Conservation (phyloP, 1,140 invertebrate species). For the Hycleus phaleratus region DNA sequence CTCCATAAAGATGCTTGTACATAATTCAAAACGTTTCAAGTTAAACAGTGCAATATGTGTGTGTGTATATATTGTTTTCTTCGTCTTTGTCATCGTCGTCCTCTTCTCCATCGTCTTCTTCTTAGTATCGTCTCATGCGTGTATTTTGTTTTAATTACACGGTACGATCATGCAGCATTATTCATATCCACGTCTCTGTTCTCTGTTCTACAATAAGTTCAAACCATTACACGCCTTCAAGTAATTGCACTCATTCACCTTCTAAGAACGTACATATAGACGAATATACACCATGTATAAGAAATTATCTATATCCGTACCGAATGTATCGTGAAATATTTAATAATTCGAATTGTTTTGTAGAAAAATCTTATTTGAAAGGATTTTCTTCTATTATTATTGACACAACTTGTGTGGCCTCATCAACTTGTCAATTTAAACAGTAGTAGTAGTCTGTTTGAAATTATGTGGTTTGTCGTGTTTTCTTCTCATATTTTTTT, state of each 20-base stretch:
- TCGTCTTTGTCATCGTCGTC: too few species aligned
- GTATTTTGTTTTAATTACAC: slow-evolving; percentile 35
- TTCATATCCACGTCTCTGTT: slow-evolving; percentile 29
- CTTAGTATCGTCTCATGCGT: slow-evolving; percentile 19
- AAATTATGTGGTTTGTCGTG: too few species aligned
- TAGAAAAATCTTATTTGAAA: not conserved
- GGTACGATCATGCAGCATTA: slow-evolving; percentile 30
- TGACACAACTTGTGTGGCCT: not conserved
- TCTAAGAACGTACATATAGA: slow-evolving; percentile 16
- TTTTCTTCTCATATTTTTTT: too few species aligned
- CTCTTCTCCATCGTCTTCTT: too few species aligned
- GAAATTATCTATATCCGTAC: slow-evolving; percentile 10
- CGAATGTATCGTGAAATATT: slow-evolving; percentile 17
- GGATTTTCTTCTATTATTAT: not conserved
- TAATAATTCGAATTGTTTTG: not conserved
- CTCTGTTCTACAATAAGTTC: slow-evolving; percentile 30
- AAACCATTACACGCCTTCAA: slow-evolving; percentile 28
- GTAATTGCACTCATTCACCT: slow-evolving; percentile 32
- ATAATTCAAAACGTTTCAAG: too few species aligned
- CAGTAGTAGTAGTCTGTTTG: too few species aligned
- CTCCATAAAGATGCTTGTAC: too few species aligned
- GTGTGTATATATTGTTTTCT: too few species aligned
- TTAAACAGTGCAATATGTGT: not conserved
- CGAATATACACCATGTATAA: too few species aligned
- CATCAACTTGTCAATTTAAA: not conserved